Evolutionary conservation across 2,113 vertebrate genomes (phyloP).

Genomic region (Paracanthobrama guichenoti): DNA sequence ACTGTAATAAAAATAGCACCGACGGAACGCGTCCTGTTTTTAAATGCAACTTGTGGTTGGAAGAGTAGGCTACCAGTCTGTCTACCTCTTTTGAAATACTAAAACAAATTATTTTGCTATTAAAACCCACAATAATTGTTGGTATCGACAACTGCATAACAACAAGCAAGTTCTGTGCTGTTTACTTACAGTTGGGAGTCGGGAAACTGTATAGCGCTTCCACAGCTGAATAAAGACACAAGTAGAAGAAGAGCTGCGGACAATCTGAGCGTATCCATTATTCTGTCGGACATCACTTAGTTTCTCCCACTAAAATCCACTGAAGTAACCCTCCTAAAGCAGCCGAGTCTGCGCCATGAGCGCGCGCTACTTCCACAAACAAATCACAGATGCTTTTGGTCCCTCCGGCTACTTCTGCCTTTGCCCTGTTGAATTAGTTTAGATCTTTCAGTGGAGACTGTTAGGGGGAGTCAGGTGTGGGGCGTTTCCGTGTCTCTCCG

Average conservation of each 20-base stretch:
- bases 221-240: constrained; percentile 27
- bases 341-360: constrained; percentile 34
- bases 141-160: background rate
- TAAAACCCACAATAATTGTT: background rate
- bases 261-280: constrained; percentile 42
- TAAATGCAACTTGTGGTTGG: constrained; percentile 30
- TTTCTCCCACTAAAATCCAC: constrained; percentile 21
- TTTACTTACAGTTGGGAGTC: constrained; percentile 42
- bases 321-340: constrained; percentile 21
- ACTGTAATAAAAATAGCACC: background rate
- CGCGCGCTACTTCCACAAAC: constrained; percentile 24
- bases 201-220: constrained; percentile 47
- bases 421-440: background rate
- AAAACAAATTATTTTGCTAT: background rate
- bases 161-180: background rate
- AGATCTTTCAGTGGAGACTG: background rate
- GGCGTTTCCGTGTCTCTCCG: constrained; percentile 32
- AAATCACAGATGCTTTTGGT: constrained; percentile 14
- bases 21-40: background rate
- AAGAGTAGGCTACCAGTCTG: background rate
- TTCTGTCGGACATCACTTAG: constrained; percentile 19
- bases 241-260: background rate
- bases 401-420: background rate
- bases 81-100: background rate
- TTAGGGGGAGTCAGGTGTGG: constrained; percentile 30